Evolutionary conservation across 2,888 invertebrate genomes (phyloP).

Genomic region (Drosophila maculinotata): DNA sequence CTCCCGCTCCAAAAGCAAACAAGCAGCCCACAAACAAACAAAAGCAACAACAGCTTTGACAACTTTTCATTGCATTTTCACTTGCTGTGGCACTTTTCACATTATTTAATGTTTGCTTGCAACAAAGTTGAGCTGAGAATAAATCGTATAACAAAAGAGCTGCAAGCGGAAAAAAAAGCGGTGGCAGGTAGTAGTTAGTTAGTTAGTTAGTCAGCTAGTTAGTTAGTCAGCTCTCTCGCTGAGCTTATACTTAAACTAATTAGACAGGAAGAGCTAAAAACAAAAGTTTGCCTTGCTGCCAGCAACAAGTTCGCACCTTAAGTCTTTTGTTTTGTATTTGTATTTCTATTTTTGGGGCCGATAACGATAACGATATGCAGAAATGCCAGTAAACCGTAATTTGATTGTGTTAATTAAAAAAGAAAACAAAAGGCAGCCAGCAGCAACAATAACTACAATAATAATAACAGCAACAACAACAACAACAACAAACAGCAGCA

Average conservation of each 20-base stretch:
- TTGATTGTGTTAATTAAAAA: constrained; percentile 79
- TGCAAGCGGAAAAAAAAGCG: too few relatives aligned
- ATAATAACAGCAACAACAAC: constrained; percentile 9
- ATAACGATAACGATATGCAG: constrained; percentile 61
- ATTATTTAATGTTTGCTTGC: constrained; percentile 71
- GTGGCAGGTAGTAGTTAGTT: too few relatives aligned
- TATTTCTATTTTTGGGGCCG: constrained; percentile 22
- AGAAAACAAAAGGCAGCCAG: constrained; percentile 66
- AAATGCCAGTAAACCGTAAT: constrained; percentile 61
- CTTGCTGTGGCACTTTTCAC: constrained; percentile 71
- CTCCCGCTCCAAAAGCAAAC: constrained; percentile 50
- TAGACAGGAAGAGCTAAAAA: constrained; percentile 65
- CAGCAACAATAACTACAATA: constrained; percentile 27
- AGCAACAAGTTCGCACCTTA: constrained; percentile 51
- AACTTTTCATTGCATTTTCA: constrained; percentile 78
- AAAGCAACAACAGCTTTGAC: constrained; percentile 20
- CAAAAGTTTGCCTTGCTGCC: constrained; percentile 51
- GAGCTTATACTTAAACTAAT: constrained; percentile 49
- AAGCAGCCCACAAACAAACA: constrained; percentile 38
- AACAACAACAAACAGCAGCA: constrained; percentile 4
- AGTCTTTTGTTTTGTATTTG: constrained; percentile 56
- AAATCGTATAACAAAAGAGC: constrained; percentile 41
- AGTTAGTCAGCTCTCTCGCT: constrained; percentile 3
- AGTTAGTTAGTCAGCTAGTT: background rate
- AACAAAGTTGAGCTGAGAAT: constrained; percentile 45